Evolutionary conservation across 1,140 invertebrate genomes (phyloP).

Genomic region (Dinoponera quadriceps): DNA sequence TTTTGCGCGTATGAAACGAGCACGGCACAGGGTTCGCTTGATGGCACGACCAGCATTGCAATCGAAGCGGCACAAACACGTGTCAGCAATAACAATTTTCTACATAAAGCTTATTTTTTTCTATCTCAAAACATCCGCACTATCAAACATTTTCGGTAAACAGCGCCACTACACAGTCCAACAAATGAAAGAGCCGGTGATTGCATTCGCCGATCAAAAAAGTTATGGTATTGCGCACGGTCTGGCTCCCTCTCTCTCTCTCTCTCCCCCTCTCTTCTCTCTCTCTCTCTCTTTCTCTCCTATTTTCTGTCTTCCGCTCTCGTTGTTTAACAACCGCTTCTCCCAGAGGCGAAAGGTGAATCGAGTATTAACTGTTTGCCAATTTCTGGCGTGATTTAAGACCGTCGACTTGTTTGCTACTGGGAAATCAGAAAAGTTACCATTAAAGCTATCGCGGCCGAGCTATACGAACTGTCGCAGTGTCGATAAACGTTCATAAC

Average conservation of each 20-base stretch:
- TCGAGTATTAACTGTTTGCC: conserved; percentile 62
- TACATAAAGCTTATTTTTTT: conserved; percentile 33
- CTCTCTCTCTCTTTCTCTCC: conserved; percentile 12
- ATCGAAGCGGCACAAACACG: neutral
- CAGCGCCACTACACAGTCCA: neutral
- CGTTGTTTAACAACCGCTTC: conserved; percentile 33
- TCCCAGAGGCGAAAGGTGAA: conserved; percentile 46
- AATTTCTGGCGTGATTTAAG: conserved; percentile 60
- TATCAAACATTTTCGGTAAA: conserved; percentile 42
- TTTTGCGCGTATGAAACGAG: too few relatives aligned
- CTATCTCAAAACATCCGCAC: neutral
- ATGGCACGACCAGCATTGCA: neutral
- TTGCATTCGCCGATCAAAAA: conserved; percentile 48
- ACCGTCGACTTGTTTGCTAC: conserved; percentile 54
- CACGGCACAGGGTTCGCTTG: too few relatives aligned
- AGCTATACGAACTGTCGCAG: conserved; percentile 39
- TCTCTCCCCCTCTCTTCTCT: conserved; percentile 7
- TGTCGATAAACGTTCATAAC: conserved; percentile 70
- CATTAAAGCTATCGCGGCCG: conserved; percentile 26
- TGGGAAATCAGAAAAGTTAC: conserved; percentile 54
- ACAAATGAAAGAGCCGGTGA: conserved; percentile 40
- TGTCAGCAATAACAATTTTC: neutral
- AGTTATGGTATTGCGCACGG: conserved; percentile 11
- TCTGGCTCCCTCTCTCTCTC: conserved; percentile 30
- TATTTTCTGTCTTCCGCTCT: neutral